Conservation (phyloP, 1,140 invertebrate genomes). For the Lutraria rhynchaena region DNA sequence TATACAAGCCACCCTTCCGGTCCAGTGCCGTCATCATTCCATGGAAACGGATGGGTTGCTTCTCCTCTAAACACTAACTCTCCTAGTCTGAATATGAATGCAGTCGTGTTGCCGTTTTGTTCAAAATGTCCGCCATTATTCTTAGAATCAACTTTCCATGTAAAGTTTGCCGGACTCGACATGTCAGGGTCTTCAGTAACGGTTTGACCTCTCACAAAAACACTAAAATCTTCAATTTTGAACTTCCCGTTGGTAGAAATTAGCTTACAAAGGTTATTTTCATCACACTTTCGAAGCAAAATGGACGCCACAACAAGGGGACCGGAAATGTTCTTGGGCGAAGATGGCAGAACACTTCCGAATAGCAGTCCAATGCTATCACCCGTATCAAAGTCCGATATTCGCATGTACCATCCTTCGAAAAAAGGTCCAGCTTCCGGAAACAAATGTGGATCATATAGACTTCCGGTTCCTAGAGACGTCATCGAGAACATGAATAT, state of each 20-base stretch:
- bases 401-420: conserved; percentile 66
- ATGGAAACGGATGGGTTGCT: conserved; percentile 58
- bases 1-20: conserved; percentile 71
- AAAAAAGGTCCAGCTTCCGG: conserved; percentile 63
- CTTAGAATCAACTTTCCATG: conserved; percentile 48
- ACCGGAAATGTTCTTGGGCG: not conserved
- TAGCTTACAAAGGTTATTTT: conserved; percentile 25
- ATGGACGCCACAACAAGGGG: conserved; percentile 51
- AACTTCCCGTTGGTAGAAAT: conserved; percentile 34
- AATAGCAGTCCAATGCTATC: conserved; percentile 69
- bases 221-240: conserved; percentile 6
- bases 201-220: conserved; percentile 65
- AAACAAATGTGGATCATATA: conserved; percentile 62
- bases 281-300: conserved; percentile 19
- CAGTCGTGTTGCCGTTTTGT: conserved; percentile 56
- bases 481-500: not conserved
- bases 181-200: conserved; percentile 68
- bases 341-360: conserved; percentile 64
- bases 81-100: conserved; percentile 63
- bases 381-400: conserved; percentile 37
- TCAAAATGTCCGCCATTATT: conserved; percentile 50
- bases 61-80: conserved; percentile 51
- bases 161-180: conserved; percentile 63
- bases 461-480: conserved; percentile 5
- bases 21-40: conserved; percentile 68